phyloP scores from a whole-genome alignment of 1,140 invertebrate genomes.

The Euura lappo region DNA sequence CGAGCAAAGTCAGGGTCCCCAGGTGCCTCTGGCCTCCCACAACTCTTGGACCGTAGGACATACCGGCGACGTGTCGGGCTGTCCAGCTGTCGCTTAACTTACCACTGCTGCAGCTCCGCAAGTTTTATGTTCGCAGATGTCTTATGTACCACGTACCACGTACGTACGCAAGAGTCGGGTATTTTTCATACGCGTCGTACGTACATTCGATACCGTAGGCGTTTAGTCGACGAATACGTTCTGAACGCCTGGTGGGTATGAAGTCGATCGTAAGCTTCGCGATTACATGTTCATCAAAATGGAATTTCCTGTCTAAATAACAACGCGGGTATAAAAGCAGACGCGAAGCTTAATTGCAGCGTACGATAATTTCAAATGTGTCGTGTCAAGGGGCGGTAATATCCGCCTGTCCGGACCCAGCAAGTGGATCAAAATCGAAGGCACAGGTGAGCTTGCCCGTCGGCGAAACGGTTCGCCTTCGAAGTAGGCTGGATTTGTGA shows the following conservation, averaged over 20 bases:
- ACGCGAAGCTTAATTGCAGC: constrained; percentile 57
- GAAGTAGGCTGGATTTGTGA: too few relatives aligned
- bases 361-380: constrained; percentile 57
- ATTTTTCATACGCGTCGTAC: not conserved
- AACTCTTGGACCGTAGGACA: too few relatives aligned
- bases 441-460: not conserved
- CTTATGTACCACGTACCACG: too few relatives aligned
- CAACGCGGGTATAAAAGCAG: constrained; percentile 27
- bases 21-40: too few relatives aligned
- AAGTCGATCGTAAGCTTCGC: not conserved
- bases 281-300: not conserved
- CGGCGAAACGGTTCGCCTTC: not conserved
- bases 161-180: too few relatives aligned
- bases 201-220: not conserved
- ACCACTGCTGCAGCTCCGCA: too few relatives aligned
- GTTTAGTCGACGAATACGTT: not conserved
- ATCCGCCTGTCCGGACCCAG: not conserved
- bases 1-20: too few relatives aligned
- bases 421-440: not conserved
- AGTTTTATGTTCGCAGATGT: too few relatives aligned
- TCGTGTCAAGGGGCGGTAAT: constrained; percentile 45
- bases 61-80: too few relatives aligned
- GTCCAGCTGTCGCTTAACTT: too few relatives aligned
- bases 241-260: too few relatives aligned
- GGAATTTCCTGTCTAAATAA: not conserved